phyloP scores from a whole-genome alignment of 1,140 invertebrate species.

The Drosophila triauraria region DNA sequence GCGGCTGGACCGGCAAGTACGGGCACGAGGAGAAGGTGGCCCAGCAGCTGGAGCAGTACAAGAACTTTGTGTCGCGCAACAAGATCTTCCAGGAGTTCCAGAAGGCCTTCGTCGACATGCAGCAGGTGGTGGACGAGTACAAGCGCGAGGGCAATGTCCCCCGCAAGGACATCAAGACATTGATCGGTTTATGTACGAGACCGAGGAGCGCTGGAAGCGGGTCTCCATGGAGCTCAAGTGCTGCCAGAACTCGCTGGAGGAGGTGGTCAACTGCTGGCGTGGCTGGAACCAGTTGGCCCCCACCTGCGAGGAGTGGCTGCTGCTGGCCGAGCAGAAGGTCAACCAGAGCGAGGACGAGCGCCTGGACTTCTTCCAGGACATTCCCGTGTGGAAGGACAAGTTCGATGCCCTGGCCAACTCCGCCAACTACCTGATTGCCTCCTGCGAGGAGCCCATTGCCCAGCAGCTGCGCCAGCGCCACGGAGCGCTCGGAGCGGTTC shows the following conservation, averaged over 20 bases:
- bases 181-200: slow-evolving; percentile 94
- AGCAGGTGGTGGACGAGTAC: slow-evolving; percentile 95
- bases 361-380: slow-evolving; percentile 96
- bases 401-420: slow-evolving; percentile 93
- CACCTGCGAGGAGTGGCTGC: slow-evolving; percentile 93
- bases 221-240: slow-evolving; percentile 95
- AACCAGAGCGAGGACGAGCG: slow-evolving; percentile 92
- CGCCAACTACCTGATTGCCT: slow-evolving; percentile 94
- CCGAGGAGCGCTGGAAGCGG: slow-evolving; percentile 94
- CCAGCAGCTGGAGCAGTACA: slow-evolving; percentile 94
- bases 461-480: slow-evolving; percentile 91
- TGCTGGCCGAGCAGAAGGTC: slow-evolving; percentile 91
- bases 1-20: slow-evolving; percentile 95
- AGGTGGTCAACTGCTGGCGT: slow-evolving; percentile 95
- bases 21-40: slow-evolving; percentile 93
- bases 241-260: slow-evolving; percentile 94
- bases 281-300: slow-evolving; percentile 91
- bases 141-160: slow-evolving; percentile 93
- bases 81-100: slow-evolving; percentile 98
- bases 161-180: slow-evolving; percentile 91
- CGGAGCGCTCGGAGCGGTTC: slow-evolving; percentile 90
- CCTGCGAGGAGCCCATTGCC: slow-evolving; percentile 92
- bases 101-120: slow-evolving; percentile 95
- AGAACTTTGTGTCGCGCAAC: slow-evolving; percentile 95
- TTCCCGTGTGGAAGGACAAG: slow-evolving; percentile 95